Conservation (phyloP, 2,888 invertebrate genomes). For the Chironomus riparius region DNA sequence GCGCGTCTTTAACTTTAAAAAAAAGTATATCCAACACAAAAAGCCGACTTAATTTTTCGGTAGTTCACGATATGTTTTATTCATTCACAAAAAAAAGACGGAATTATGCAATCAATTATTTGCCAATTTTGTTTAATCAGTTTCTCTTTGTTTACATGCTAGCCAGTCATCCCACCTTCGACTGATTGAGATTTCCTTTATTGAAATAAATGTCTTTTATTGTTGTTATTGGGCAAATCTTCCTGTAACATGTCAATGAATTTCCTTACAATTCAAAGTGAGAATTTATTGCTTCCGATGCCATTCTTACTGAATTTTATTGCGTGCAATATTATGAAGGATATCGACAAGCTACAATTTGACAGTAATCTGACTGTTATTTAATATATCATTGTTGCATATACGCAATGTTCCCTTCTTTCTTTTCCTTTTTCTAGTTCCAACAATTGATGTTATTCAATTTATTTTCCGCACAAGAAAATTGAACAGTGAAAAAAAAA, state of each 20-base stretch:
- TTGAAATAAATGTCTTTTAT: constrained; percentile 24
- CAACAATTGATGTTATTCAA: constrained; percentile 20
- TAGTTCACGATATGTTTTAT: neutral
- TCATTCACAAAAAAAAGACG: neutral
- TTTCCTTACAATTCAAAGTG: neutral
- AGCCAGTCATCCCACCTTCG: neutral
- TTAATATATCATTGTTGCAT: constrained; percentile 18
- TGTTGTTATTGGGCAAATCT: neutral
- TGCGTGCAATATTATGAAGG: neutral
- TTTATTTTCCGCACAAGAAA: neutral
- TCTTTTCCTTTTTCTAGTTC: neutral
- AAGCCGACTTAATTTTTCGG: constrained; percentile 1
- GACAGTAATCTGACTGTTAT: constrained; percentile 26
- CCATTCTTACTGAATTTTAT: neutral
- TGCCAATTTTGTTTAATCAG: neutral
- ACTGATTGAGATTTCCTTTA: constrained; percentile 23
- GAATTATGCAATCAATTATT: neutral
- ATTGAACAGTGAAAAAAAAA: neutral
- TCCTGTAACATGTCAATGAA: neutral
- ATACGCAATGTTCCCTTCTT: neutral
- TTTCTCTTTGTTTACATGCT: neutral
- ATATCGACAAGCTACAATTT: constrained; percentile 16
- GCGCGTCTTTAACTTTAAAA: neutral
- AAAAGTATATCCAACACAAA: neutral
- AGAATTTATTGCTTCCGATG: neutral